phyloP scores from a whole-genome alignment of 2,888 invertebrate species.

The Netelia virgata region DNA sequence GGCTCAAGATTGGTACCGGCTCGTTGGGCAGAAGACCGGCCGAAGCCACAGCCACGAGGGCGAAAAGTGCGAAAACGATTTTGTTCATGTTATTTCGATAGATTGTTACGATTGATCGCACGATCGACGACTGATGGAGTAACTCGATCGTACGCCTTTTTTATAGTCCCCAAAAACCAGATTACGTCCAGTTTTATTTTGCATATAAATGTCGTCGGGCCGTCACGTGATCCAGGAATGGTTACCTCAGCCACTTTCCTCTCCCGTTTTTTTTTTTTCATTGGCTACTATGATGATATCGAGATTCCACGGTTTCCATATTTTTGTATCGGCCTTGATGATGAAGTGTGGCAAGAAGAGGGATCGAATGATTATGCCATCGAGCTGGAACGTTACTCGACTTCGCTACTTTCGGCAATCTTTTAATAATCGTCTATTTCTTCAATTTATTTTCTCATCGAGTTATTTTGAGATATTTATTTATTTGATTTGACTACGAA shows the following conservation, averaged over 20 bases:
- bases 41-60: constrained; percentile 64
- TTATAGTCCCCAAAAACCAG: constrained; percentile 56
- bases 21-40: constrained; percentile 57
- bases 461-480: no score
- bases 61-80: constrained; percentile 56
- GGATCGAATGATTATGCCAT: no score
- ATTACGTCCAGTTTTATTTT: constrained; percentile 22
- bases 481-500: no score
- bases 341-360: no score
- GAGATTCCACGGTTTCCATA: no score
- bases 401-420: no score
- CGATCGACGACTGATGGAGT: constrained; percentile 61
- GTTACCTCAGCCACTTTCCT: constrained; percentile 1
- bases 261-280: constrained; percentile 33
- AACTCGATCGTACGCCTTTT: constrained; percentile 31
- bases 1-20: constrained; percentile 66
- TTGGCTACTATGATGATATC: not conserved
- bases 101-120: constrained; percentile 46
- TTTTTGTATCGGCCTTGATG: no score
- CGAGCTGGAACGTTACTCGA: no score
- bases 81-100: constrained; percentile 38
- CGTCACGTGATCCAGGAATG: not conserved
- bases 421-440: no score
- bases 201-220: constrained; percentile 21
- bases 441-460: no score